Conservation (phyloP, 2,888 invertebrate genomes). For the Sturmia bella region DNA sequence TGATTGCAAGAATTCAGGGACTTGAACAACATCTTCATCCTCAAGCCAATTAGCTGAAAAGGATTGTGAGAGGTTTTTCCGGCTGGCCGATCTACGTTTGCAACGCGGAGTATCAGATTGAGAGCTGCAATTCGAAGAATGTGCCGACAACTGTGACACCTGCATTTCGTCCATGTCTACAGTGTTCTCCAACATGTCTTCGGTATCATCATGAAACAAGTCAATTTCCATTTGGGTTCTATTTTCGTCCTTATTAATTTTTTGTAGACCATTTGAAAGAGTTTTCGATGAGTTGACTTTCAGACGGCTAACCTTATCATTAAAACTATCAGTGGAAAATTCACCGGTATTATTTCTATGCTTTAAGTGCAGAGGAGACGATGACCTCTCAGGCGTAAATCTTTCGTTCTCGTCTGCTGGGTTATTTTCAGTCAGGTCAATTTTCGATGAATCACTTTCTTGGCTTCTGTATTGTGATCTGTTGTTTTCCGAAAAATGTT, state of each 20-base stretch:
- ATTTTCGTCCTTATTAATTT: neutral
- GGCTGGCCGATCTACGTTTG: constrained; percentile 78
- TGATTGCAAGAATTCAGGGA: constrained; percentile 9
- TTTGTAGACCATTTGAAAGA: constrained; percentile 1
- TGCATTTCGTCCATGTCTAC: constrained; percentile 77
- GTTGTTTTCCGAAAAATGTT: constrained; percentile 23
- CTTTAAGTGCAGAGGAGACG: constrained; percentile 72
- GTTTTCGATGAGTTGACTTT: constrained; percentile 74
- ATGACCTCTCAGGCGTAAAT: constrained; percentile 78
- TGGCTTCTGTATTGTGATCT: constrained; percentile 26
- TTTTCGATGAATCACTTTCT: constrained; percentile 12
- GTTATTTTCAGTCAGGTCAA: constrained; percentile 21
- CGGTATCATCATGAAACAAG: constrained; percentile 73
- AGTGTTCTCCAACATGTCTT: constrained; percentile 68
- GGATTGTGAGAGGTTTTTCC: constrained; percentile 81
- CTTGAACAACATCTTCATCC: constrained; percentile 72
- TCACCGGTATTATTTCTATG: constrained; percentile 38
- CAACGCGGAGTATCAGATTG: constrained; percentile 79
- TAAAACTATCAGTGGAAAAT: constrained; percentile 76
- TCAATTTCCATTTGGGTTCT: constrained; percentile 59
- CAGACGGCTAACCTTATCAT: constrained; percentile 75
- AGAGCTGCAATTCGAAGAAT: constrained; percentile 75
- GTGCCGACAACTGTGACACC: constrained; percentile 75
- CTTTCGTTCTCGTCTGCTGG: constrained; percentile 62
- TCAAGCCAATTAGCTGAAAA: constrained; percentile 76